These are phyloP conservation scores for Megaceryle maxima DNA, from an alignment of 2,113 vertebrate species.

Conservation along the genomic window DNA sequence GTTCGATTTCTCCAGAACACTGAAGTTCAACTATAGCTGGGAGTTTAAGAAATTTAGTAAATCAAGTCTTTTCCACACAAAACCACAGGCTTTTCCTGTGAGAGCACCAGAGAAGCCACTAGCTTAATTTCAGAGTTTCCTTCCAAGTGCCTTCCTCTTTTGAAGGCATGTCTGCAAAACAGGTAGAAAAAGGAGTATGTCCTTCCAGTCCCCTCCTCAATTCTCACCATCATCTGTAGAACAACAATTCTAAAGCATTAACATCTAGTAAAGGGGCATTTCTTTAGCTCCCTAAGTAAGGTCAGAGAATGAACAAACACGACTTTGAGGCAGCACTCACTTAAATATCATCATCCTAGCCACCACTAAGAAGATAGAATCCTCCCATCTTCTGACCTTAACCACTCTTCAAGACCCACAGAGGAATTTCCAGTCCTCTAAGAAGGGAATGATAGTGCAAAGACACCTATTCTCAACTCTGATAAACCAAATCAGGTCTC, in stretches of 20 bases:
- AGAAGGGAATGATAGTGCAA: neutral
- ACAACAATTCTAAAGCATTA: neutral
- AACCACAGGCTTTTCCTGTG: neutral
- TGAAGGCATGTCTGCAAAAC: neutral
- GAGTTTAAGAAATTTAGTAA: neutral
- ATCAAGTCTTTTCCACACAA: neutral
- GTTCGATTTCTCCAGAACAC: neutral
- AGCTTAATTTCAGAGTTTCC: neutral
- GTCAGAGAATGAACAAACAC: neutral
- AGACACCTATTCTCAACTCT: neutral
- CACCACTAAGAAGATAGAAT: neutral
- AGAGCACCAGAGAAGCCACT: neutral
- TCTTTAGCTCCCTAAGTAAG: neutral
- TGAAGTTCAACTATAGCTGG: neutral
- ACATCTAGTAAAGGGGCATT: neutral
- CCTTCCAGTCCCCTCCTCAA: neutral
- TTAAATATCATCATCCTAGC: neutral
- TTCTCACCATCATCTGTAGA: neutral
- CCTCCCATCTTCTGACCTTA: neutral
- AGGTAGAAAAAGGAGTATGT: neutral
- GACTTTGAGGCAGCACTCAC: neutral
- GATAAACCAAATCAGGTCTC: neutral
- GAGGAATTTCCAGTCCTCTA: neutral
- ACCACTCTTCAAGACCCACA: neutral
- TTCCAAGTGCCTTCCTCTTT: neutral